Evolutionary conservation across 2,113 vertebrate species (phyloP).

Genomic region (Pelobates fuscus): DNA sequence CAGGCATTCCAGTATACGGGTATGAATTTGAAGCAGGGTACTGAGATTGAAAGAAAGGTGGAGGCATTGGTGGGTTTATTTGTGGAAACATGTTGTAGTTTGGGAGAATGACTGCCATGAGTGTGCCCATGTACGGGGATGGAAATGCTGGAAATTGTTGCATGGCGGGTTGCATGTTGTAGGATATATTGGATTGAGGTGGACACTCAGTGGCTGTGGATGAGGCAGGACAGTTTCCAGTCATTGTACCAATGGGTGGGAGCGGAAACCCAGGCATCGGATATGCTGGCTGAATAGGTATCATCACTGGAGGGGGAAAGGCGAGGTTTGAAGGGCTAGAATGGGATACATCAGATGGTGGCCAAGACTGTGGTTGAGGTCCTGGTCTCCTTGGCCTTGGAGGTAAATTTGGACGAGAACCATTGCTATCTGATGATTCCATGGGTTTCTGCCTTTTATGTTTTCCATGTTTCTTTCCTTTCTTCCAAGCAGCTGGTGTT

Average conservation of each 20-base stretch:
- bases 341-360: conserved; percentile 63
- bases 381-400: conserved; percentile 43
- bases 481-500: conserved; percentile 61
- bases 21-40: conserved; percentile 47
- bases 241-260: neutral
- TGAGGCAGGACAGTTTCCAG: conserved; percentile 11
- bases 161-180: conserved; percentile 51
- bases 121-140: conserved; percentile 59
- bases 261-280: conserved; percentile 54
- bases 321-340: conserved; percentile 52
- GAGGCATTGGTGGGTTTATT: conserved; percentile 59
- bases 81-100: conserved; percentile 63
- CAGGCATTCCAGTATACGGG: conserved; percentile 42
- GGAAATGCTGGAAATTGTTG: conserved; percentile 54
- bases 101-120: conserved; percentile 77
- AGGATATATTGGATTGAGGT: neutral
- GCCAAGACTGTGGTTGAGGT: conserved; percentile 55
- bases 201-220: neutral
- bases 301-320: conserved; percentile 53
- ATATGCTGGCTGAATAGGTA: conserved; percentile 59
- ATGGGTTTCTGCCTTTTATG: conserved; percentile 73
- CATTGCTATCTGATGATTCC: conserved; percentile 61
- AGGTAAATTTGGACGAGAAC: conserved; percentile 53
- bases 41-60: conserved; percentile 53
- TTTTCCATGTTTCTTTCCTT: conserved; percentile 67